Base-by-base conservation (phyloP, 2,113 vertebrate species). In the Channa maculata region DNA sequence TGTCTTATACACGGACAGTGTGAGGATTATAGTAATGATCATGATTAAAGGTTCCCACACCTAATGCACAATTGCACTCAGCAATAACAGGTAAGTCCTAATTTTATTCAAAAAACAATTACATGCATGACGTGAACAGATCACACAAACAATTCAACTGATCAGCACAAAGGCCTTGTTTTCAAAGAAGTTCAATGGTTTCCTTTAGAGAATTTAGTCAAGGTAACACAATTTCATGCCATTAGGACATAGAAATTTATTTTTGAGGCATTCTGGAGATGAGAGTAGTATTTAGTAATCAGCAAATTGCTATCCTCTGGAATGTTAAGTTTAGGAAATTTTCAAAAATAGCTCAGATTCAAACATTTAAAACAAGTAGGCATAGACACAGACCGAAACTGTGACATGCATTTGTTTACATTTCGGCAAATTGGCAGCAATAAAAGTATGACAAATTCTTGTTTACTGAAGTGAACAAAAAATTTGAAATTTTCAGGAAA, bases 231-330 rank as follows among this genome's bases (percentile, higher is more conserved):
- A 36, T 62, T 1, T 37, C 6, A 43, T 9, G 8, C 3, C 2
- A 33, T 15, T 9, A 15, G 37, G 37, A 34, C 14, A 58, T 13
- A 50, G 51, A 51, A 1, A 55, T 5, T 24, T 36, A 49, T 43
- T 38, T 37, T 57, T 54, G 45, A 57, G 33, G 39, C 34, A 5
- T 64, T 70, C 24, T 24, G 24, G 24, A 24, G 24, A 24, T 58
- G 6, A 13, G 50, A 66, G 12, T 9, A 66, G 12, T 9, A n/a
- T 71, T 34, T 44, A 8, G 54, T 12, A 61, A 51, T 71, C 10
- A 52, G n/a, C 8, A 58, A 59, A 44, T 9, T 15, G 36, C 48
- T 36, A 8, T 59, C 24, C 12, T 49, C 60, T 48, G 11, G 24
- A 59, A 39, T 48, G 63, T 41, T 3, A 24, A 33, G 5, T 5